A percentile compares a stretch with the other conserved stretches of the same genome.
phyloP scores from a whole-genome alignment of 1,140 invertebrate species.

The Drosophila equinoxialis region DNA sequence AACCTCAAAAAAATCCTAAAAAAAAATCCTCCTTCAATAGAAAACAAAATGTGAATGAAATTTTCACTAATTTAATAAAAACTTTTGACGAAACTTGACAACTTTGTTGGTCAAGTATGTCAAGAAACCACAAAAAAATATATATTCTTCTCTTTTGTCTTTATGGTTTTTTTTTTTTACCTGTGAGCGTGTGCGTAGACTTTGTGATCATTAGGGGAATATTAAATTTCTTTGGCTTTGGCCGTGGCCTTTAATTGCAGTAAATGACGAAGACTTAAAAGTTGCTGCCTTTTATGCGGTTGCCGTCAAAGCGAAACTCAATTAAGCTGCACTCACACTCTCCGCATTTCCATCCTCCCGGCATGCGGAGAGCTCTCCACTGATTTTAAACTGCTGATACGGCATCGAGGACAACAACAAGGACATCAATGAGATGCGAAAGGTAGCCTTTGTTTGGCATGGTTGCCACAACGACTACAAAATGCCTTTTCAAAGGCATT shows the following conservation, averaged over 20 bases:
- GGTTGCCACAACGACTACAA: conserved; percentile 63
- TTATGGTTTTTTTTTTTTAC: neutral
- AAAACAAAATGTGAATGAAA: no score
- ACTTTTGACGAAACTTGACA: neutral
- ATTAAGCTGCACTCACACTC: conserved; percentile 63
- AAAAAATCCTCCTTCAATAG: no score
- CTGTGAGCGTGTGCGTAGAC: conserved; percentile 17
- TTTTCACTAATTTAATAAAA: neutral
- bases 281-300: conserved; percentile 77
- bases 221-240: conserved; percentile 66
- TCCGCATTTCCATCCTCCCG: neutral
- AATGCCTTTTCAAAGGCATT: conserved; percentile 73
- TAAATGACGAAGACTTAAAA: conserved; percentile 77
- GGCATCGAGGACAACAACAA: conserved; percentile 60
- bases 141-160: conserved; percentile 3
- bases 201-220: conserved; percentile 69
- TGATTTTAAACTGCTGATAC: conserved; percentile 78
- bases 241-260: conserved; percentile 66
- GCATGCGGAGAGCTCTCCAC: neutral
- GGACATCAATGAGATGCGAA: conserved; percentile 67
- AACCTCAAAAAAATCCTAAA: no score
- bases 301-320: conserved; percentile 81
- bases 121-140: conserved; percentile 57
- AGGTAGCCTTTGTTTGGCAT: conserved; percentile 41
- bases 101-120: conserved; percentile 56